Conservation (phyloP, 2,888 invertebrate species). For the Seira musarum region DNA sequence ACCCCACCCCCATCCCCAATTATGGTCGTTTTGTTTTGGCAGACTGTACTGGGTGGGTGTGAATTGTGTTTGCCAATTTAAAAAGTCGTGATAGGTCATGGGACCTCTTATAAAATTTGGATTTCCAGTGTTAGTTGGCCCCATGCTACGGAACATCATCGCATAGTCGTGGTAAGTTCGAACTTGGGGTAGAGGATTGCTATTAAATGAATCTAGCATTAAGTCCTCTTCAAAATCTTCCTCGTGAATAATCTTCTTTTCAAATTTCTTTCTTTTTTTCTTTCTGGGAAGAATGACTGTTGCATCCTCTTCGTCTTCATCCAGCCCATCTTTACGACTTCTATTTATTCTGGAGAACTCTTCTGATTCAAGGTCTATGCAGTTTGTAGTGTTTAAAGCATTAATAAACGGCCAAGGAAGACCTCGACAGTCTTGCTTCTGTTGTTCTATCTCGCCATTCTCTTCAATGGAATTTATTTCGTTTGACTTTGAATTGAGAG, state of each 20-base stretch:
- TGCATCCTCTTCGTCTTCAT: conserved; percentile 41
- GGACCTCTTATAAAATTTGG: conserved; percentile 28
- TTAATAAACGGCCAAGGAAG: conserved; percentile 52
- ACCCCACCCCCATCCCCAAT: background rate
- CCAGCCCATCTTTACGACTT: background rate
- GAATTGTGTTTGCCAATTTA: conserved; percentile 6
- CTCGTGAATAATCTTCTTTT: too few species aligned
- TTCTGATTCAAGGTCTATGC: conserved; percentile 26
- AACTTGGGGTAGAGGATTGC: conserved; percentile 31
- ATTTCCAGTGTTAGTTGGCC: background rate
- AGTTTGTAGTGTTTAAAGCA: conserved; percentile 42
- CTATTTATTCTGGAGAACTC: conserved; percentile 15
- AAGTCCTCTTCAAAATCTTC: conserved; percentile 39
- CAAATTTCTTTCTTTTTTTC: conserved; percentile 11
- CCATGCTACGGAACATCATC: conserved; percentile 48
- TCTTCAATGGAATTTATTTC: conserved; percentile 4
- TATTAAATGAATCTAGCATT: conserved; percentile 36
- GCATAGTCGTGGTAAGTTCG: conserved; percentile 44
- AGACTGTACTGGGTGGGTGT: background rate
- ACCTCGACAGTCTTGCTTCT: conserved; percentile 38
- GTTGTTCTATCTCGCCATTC: conserved; percentile 28
- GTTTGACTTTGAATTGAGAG: conserved; percentile 33
- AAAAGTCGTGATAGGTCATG: conserved; percentile 31
- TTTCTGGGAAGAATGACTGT: conserved; percentile 42
- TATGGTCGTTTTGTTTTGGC: conserved; percentile 16